phyloP scores from a whole-genome alignment of 2,113 vertebrate genomes.

The Glaucidium brasilianum region DNA sequence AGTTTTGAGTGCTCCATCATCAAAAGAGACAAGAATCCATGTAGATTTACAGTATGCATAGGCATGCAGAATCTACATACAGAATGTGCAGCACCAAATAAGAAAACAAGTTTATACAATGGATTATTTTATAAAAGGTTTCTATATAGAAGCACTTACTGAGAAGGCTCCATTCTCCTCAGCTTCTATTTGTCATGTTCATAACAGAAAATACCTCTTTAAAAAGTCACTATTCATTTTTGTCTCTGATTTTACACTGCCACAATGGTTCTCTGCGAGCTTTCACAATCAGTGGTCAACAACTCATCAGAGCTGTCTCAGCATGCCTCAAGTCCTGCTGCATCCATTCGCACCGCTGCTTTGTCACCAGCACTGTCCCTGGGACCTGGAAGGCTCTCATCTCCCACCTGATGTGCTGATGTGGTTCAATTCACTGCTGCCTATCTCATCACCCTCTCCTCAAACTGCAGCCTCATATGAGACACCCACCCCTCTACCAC shows the following conservation, averaged over 20 bases:
- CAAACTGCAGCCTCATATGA: not conserved
- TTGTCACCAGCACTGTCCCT: not conserved
- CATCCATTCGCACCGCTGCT: not conserved
- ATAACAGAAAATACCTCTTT: not conserved
- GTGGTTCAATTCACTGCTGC: not conserved
- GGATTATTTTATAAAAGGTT: not conserved
- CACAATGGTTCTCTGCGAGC: not conserved
- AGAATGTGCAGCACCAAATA: accelerated
- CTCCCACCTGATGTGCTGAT: not conserved
- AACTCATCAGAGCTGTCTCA: not conserved
- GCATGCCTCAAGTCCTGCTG: not conserved
- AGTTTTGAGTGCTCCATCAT: not conserved
- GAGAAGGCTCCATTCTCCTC: not conserved
- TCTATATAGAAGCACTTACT: not conserved
- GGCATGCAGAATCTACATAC: not conserved
- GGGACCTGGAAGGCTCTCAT: not conserved
- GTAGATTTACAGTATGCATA: not conserved
- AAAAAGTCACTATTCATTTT: not conserved
- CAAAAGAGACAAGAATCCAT: not conserved
- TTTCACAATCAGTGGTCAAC: not conserved
- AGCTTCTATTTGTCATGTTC: not conserved
- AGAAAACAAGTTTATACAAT: not conserved
- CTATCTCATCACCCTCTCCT: not conserved
- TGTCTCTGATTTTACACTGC: not conserved
- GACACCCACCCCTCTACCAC: not conserved